A percentile compares a stretch with the other conserved stretches of the same genome.
Conservation (phyloP, 2,888 invertebrate genomes). For the Urechis unicinctus region DNA sequence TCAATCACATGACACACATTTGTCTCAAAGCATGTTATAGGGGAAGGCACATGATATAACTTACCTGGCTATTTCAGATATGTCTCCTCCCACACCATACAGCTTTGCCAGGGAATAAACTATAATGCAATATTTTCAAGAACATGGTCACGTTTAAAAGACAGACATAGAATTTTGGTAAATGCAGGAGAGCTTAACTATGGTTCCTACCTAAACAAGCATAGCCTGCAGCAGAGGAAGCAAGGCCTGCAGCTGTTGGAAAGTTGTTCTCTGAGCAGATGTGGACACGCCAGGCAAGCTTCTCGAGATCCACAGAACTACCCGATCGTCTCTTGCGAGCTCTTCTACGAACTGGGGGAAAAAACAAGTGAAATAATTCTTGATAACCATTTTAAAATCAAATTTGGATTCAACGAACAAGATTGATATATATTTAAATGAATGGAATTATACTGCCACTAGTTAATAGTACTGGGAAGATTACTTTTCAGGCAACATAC, state of each 20-base stretch:
- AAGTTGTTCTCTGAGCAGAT: constrained; percentile 77
- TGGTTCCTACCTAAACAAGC: constrained; percentile 68
- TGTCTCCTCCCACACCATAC: constrained; percentile 38
- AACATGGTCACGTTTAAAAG: too few species aligned
- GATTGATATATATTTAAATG: background rate
- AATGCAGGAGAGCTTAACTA: too few species aligned
- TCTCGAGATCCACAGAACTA: constrained; percentile 14
- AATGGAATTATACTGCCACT: background rate
- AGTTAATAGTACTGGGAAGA: background rate
- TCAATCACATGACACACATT: too few species aligned
- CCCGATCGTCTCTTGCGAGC: constrained; percentile 34
- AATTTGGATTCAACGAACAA: background rate
- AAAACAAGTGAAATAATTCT: background rate
- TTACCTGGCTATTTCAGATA: constrained; percentile 56
- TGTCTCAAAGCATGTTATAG: constrained; percentile 15
- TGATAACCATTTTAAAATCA: background rate
- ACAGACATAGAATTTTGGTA: too few species aligned
- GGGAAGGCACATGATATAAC: background rate
- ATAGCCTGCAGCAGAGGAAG: constrained; percentile 97
- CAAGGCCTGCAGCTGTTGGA: constrained; percentile 95
- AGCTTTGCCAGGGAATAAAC: constrained; percentile 68
- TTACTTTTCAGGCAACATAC: constrained; percentile 52
- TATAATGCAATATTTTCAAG: constrained; percentile 12
- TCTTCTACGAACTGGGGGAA: constrained; percentile 54
- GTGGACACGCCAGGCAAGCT: constrained; percentile 33